Base-by-base conservation (phyloP, 2,888 invertebrate species). In the Alentia gelatinosa region DNA sequence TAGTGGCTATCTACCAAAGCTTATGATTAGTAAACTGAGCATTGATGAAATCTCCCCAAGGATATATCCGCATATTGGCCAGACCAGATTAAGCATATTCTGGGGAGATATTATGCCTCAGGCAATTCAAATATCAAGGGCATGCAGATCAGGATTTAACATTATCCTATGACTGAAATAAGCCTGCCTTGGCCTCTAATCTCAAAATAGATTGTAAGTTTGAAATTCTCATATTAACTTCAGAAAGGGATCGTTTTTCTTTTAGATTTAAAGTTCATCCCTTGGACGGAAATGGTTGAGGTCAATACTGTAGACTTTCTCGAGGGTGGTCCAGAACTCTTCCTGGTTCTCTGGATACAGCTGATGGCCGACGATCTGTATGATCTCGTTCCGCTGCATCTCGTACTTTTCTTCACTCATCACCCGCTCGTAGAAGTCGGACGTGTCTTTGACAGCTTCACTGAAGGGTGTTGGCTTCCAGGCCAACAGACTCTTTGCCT, bases 401-500 rank as follows among this genome's bases (percentile, higher is more conserved):
- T 91, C 90, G 90, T 94, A 95, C 23, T 93, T 89, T 0, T 90
- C 91, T 23, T 92, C 90, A 5, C 26, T 90, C 90, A 96, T 95
- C 0, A 95, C 96, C 3, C 94, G 91, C 92, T 96, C 95, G 91
- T 96, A 96, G 92, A 96, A 96, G 3, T 92, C 92, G 0, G 96
- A 94, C 0, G 95, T 96, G 79, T 95, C 94, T 47, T 93, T 93
- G 0, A 96, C 90, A 5, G 95, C 96, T 37, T 93, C 93, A 12
- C 94, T 92, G 94, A 95, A 95, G 0, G 94, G 93, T 0, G 96
- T 96, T 0, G 96, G 96, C 9, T 94, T 92, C 95, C 96, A 96
- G 35, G 93, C 93, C 0, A 96, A 93, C 23, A 93, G 56, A 4
- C 93, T 91, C 91, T 94, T 93, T 0, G 96, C 96, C 92, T 96